Conservation (phyloP, 2,113 vertebrate genomes). For the Chinchilla lanigera region DNA sequence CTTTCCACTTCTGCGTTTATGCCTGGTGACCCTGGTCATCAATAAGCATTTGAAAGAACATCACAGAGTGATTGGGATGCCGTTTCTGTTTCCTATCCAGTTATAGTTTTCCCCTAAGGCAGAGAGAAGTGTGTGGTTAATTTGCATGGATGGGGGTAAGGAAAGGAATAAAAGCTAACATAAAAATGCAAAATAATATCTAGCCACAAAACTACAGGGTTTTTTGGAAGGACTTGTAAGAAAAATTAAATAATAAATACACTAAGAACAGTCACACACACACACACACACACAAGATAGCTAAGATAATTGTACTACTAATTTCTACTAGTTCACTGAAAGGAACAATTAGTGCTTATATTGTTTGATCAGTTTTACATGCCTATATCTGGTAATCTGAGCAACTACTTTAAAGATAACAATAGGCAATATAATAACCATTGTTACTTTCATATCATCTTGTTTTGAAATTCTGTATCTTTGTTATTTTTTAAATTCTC, state of each 20-base stretch:
- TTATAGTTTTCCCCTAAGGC: not conserved
- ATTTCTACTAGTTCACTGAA: not conserved
- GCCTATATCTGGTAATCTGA: no score
- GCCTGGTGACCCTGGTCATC: not conserved
- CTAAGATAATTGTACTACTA: no score
- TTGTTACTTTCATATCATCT: no score
- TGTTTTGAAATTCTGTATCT: no score
- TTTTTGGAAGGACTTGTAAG: not conserved
- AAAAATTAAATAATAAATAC: not conserved
- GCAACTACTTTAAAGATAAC: no score
- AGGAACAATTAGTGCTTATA: no score
- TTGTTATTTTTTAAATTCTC: no score
- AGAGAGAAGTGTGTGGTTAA: not conserved
- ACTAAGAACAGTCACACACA: not conserved
- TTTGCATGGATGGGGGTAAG: not conserved
- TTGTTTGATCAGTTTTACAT: no score
- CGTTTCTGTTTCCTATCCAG: not conserved
- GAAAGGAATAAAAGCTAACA: not conserved
- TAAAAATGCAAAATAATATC: not conserved
- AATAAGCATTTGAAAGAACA: no score
- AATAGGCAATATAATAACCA: no score
- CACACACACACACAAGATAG: no score
- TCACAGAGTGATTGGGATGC: no score
- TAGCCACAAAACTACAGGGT: not conserved
- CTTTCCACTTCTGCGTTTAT: not conserved